A percentile compares a stretch with the other conserved stretches of the same genome.
Evolutionary conservation across 2,888 invertebrate genomes (phyloP).

Genomic region (Acleris emargana): DNA sequence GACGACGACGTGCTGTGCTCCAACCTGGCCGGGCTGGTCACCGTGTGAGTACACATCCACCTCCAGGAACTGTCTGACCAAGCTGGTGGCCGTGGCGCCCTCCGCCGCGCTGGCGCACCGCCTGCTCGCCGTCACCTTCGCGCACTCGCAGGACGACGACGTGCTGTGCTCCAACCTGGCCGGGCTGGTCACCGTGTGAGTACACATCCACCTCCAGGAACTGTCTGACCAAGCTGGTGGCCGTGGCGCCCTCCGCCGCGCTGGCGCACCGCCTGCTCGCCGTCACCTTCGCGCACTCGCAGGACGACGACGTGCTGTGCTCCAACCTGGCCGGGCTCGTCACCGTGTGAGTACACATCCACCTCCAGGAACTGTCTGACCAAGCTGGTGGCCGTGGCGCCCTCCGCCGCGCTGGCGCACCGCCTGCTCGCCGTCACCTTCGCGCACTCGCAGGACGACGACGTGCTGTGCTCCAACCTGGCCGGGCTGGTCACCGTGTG

Average conservation of each 20-base stretch:
- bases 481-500: slow-evolving; percentile 96
- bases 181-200: slow-evolving; percentile 96
- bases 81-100: slow-evolving; percentile 92
- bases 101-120: slow-evolving; percentile 92
- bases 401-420: slow-evolving; percentile 91
- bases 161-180: slow-evolving; percentile 94
- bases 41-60: slow-evolving; percentile 88
- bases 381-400: slow-evolving; percentile 92
- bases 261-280: slow-evolving; percentile 95
- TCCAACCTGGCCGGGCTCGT: slow-evolving; percentile 95
- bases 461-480: slow-evolving; percentile 93
- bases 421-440: slow-evolving; percentile 95
- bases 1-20: slow-evolving; percentile 94
- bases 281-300: slow-evolving; percentile 93
- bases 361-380: slow-evolving; percentile 77
- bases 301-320: slow-evolving; percentile 92
- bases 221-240: slow-evolving; percentile 91
- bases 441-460: slow-evolving; percentile 91
- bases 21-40: slow-evolving; percentile 95
- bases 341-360: slow-evolving; percentile 89
- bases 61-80: slow-evolving; percentile 82
- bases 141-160: slow-evolving; percentile 91
- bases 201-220: slow-evolving; percentile 43
- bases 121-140: slow-evolving; percentile 94
- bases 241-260: slow-evolving; percentile 89